Conservation (phyloP, 2,113 vertebrate species). For the Notiomystis cincta region DNA sequence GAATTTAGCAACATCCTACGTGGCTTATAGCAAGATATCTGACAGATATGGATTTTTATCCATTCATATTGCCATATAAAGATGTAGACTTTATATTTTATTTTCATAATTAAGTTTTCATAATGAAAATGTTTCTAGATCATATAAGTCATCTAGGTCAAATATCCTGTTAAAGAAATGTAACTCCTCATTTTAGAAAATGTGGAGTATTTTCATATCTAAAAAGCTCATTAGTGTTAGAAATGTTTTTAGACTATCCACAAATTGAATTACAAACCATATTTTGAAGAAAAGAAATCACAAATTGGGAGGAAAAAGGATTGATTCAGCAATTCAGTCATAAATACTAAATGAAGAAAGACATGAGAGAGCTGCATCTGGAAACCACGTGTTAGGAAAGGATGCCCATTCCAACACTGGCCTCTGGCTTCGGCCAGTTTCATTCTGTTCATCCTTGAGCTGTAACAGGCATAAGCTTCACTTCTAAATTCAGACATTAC, state of each 20-base stretch:
- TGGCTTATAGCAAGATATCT: not conserved
- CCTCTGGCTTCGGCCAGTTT: not conserved
- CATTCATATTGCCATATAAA: not conserved
- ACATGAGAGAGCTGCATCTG: not conserved
- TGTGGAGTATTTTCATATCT: not conserved
- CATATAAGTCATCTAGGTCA: not conserved
- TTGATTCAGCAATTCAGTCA: not conserved
- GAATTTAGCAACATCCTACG: not conserved
- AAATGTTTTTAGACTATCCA: not conserved
- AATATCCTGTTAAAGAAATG: not conserved
- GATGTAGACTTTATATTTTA: not conserved
- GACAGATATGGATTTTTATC: not conserved
- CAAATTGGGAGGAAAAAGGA: not conserved
- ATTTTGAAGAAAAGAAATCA: not conserved
- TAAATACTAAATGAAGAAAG: not conserved
- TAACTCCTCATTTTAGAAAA: not conserved
- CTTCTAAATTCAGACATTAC: not conserved
- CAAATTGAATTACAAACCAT: not conserved
- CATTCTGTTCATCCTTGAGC: not conserved
- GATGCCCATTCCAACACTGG: not conserved
- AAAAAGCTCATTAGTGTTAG: not conserved
- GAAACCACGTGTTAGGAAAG: not conserved
- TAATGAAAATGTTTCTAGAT: not conserved
- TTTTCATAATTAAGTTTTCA: not conserved
- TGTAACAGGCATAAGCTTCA: not conserved